Conservation (phyloP, 2,888 invertebrate species). For the Hypsopygia costalis region DNA sequence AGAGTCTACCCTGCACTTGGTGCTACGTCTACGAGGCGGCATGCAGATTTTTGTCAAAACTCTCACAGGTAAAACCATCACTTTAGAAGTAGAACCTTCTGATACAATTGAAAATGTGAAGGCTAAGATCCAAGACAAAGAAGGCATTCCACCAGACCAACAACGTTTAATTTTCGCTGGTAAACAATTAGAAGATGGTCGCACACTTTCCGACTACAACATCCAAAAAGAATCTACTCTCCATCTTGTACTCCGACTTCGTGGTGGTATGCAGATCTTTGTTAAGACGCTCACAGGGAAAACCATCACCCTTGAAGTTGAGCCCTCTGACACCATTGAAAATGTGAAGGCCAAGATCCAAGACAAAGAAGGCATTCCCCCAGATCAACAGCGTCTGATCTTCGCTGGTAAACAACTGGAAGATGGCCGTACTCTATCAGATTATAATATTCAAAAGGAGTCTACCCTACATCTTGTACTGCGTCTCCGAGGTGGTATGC, state of each 20-base stretch:
- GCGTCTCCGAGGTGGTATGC: constrained; percentile 59
- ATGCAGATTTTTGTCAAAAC: constrained; percentile 58
- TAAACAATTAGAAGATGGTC: constrained; percentile 56
- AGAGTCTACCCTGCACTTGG: constrained; percentile 33
- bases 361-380: constrained; percentile 63
- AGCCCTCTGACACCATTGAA: constrained; percentile 58
- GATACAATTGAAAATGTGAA: constrained; percentile 63
- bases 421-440: constrained; percentile 58
- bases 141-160: constrained; percentile 60
- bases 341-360: constrained; percentile 65
- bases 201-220: constrained; percentile 56
- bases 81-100: constrained; percentile 53
- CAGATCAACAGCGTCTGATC: constrained; percentile 59
- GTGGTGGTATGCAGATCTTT: constrained; percentile 64
- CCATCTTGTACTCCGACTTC: constrained; percentile 50
- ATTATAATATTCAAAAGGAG: constrained; percentile 64
- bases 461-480: constrained; percentile 57
- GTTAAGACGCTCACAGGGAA: constrained; percentile 61
- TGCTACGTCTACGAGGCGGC: constrained; percentile 33
- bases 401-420: constrained; percentile 63
- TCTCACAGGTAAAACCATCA: constrained; percentile 48
- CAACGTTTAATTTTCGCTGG: constrained; percentile 59
- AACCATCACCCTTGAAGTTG: constrained; percentile 59
- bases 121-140: constrained; percentile 60
- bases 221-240: constrained; percentile 62